Base-by-base conservation (phyloP, 2,888 invertebrate species). In the Rotaria socialis region DNA sequence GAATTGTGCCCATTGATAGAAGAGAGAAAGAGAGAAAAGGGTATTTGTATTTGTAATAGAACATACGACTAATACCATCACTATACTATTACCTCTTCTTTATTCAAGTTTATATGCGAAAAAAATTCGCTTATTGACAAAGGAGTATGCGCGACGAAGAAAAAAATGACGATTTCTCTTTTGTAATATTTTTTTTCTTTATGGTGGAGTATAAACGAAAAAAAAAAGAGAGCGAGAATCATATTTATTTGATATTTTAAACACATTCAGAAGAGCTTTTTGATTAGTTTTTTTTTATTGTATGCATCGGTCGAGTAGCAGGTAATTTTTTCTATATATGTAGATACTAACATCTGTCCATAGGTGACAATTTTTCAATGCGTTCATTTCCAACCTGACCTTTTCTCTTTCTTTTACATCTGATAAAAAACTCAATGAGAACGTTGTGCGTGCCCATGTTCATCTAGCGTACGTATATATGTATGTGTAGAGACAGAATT, bases 351-450 rank as follows among this genome's bases (percentile, higher is more conserved):
- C 67, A 67, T 67, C 67, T 67, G 67, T 35, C 35, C 67, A 67
- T 67, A 67, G 35, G 35, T 35, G 67, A 67, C 35, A 67, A 67
- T 35, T 67, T 67, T 35, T 41, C 35, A 35, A 4, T 19, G 67
- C 19, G 5, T 67, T 35, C 35, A 35, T 67, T 67, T 60, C 58
- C 58, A 60, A 60, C n/a, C 6, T 35, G 67, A 67, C 35, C 67
- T 67, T 27, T 35, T 35, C 11, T 35, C 14, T 67, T 19, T 67
- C 35, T 27, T 67, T 67, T 35, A 16, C 67, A 67, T 67, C 4
- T 67, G 67, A 67, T 67, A 67, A 67, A 67, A 67, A 35, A 67
- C 35, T 67, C 67, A 67, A 67, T 67, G 67, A 67, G 67, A 67
- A 67, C 35, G 35, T 35, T 67, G 67, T 67, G 14, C 35, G 67